Evolutionary conservation across 2,888 invertebrate genomes (phyloP).

Genomic region (Platynereis dumerilii): DNA sequence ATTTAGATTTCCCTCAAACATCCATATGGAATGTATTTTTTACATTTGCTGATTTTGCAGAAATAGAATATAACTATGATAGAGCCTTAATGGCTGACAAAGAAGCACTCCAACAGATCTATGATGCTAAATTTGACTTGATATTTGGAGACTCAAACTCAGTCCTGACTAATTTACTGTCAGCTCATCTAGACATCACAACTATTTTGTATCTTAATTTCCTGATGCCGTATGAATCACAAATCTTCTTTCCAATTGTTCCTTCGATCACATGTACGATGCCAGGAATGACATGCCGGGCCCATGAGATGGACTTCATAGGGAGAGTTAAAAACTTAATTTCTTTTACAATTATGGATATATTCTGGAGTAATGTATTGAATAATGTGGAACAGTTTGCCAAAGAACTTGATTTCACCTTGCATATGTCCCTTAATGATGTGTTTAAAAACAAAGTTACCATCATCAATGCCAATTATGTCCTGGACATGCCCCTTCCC

Average conservation of each 20-base stretch:
- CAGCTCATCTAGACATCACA: not conserved
- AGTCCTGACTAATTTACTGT: not conserved
- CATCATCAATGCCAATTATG: slow-evolving; percentile 19
- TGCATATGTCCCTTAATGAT: not conserved
- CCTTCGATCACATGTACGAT: not conserved
- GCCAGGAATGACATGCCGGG: not conserved
- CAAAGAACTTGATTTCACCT: not conserved
- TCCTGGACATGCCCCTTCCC: slow-evolving; percentile 13
- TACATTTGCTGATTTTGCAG: not conserved
- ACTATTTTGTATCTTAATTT: not conserved
- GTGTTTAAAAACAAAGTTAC: slow-evolving; percentile 3
- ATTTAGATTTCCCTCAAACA: too few species aligned
- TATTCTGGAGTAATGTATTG: too few species aligned
- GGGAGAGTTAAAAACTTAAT: slow-evolving; percentile 9
- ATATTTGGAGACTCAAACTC: not conserved
- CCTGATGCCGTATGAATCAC: not conserved
- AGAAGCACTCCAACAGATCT: not conserved
- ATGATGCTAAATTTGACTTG: not conserved
- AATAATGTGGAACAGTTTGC: not conserved
- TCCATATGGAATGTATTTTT: too few species aligned
- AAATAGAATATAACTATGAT: not conserved
- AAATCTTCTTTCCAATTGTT: not conserved
- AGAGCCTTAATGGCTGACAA: not conserved
- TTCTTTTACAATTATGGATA: not conserved
- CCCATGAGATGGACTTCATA: slow-evolving; percentile 15